Percentiles rank a stretch among this genome's conserved stretches.
phyloP scores from a whole-genome alignment of 2,888 invertebrate genomes.

The Polydrusus tereticollis region DNA sequence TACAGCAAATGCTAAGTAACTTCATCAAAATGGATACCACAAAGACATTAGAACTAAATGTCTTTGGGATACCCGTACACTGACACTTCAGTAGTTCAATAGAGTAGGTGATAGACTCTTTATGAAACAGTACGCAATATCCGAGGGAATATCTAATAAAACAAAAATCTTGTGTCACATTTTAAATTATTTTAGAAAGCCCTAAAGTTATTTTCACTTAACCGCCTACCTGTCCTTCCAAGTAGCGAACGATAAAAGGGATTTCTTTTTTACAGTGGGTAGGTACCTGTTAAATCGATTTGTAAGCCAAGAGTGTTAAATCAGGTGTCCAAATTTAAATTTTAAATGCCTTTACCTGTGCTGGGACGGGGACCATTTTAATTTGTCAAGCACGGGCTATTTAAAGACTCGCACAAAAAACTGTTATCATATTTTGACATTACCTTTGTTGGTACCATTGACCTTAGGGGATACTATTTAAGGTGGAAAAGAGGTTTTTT shows the following conservation, averaged over 20 bases:
- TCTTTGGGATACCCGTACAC: no score
- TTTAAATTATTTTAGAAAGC: not conserved
- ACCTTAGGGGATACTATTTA: no score
- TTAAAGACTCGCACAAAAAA: conserved; percentile 24
- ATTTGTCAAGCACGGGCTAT: conserved; percentile 39
- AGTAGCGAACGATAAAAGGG: conserved; percentile 7
- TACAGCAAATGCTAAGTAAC: no score
- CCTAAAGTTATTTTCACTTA: not conserved
- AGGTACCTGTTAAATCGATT: conserved; percentile 43
- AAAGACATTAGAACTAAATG: no score
- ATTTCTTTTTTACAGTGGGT: conserved; percentile 4
- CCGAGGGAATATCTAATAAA: no score
- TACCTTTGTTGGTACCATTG: not conserved
- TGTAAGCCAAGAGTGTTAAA: conserved; percentile 30
- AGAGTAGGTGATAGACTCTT: no score
- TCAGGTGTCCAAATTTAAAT: conserved; percentile 45
- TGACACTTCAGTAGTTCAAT: no score
- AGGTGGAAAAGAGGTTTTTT: no score
- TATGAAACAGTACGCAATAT: no score
- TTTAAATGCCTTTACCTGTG: conserved; percentile 35
- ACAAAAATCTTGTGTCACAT: not conserved
- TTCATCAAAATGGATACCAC: no score
- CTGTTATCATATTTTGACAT: conserved; percentile 26
- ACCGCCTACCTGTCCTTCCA: conserved; percentile 23
- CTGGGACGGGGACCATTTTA: conserved; percentile 4